phyloP scores from a whole-genome alignment of 2,888 invertebrate species.

The Acrobasis suavella region DNA sequence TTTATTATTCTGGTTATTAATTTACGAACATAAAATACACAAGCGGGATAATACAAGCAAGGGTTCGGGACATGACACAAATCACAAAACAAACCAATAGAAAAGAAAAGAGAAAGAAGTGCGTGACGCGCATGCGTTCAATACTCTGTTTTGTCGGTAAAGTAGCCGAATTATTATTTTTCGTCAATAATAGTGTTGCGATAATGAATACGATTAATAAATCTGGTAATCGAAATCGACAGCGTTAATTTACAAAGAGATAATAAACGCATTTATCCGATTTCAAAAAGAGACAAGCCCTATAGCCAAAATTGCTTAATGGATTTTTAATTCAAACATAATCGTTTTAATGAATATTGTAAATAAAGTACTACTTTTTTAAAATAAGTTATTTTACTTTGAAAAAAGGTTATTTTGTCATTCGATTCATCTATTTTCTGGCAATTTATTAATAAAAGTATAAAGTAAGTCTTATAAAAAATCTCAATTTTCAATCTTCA shows the following conservation, averaged over 20 bases:
- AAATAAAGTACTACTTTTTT: too few relatives aligned
- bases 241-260: background rate
- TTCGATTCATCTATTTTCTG: too few relatives aligned
- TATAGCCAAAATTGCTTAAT: too few relatives aligned
- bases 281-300: too few relatives aligned
- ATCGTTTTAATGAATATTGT: too few relatives aligned
- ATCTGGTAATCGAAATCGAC: background rate
- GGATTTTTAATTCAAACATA: too few relatives aligned
- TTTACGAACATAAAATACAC: slow-evolving; percentile 70
- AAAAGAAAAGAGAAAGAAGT: slow-evolving; percentile 65
- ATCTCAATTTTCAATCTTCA: too few relatives aligned
- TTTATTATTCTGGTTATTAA: slow-evolving; percentile 53
- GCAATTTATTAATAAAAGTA: too few relatives aligned
- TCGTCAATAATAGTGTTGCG: slow-evolving; percentile 49
- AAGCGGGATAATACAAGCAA: slow-evolving; percentile 69
- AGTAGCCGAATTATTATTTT: slow-evolving; percentile 51
- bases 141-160: slow-evolving; percentile 59
- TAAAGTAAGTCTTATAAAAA: too few relatives aligned
- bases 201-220: background rate
- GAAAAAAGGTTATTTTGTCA: too few relatives aligned
- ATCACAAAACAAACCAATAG: slow-evolving; percentile 79
- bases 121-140: slow-evolving; percentile 73
- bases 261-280: background rate
- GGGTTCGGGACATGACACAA: slow-evolving; percentile 74
- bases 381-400: too few relatives aligned